Evolutionary conservation across 2,113 vertebrate species (phyloP).

Genomic region (Lycaon pictus): DNA sequence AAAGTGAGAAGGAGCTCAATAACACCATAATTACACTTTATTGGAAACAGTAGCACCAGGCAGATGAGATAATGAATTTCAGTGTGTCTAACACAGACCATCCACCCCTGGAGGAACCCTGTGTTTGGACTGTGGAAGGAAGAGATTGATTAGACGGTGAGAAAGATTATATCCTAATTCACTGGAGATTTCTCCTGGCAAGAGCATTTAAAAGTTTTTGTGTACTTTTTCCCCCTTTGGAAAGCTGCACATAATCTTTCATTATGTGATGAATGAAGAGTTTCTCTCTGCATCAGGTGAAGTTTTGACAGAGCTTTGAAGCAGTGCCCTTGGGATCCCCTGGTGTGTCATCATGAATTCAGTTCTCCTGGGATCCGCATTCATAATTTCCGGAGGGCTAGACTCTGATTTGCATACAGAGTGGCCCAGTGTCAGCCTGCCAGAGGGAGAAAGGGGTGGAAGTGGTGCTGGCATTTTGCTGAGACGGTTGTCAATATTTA

Average conservation of each 20-base stretch:
- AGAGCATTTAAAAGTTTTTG: constrained; percentile 45
- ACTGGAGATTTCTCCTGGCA: constrained; percentile 68
- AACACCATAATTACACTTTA: constrained; percentile 85
- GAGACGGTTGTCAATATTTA: constrained; percentile 56
- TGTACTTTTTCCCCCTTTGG: constrained; percentile 30
- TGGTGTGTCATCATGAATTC: not conserved
- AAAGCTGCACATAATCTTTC: constrained; percentile 59
- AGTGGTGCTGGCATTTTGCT: not conserved
- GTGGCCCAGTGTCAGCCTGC: not conserved
- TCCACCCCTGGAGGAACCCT: constrained; percentile 72
- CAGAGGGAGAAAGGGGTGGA: accelerated
- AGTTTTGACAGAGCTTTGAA: constrained; percentile 15
- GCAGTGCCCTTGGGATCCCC: constrained; percentile 46
- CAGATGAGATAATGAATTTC: constrained; percentile 86
- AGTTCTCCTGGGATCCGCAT: not conserved
- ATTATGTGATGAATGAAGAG: constrained; percentile 42
- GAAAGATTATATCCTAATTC: constrained; percentile 60
- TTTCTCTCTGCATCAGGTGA: not conserved
- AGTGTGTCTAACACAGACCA: constrained; percentile 77
- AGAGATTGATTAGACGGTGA: constrained; percentile 70
- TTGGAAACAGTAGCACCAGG: constrained; percentile 82
- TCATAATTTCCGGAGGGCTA: constrained; percentile 68
- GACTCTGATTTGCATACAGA: constrained; percentile 42
- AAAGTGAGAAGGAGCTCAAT: constrained; percentile 79
- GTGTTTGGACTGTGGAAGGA: constrained; percentile 75